Evolutionary conservation across 2,797 vertebrate genomes (phyloP).

Genomic region (Enteromius argenteus): DNA sequence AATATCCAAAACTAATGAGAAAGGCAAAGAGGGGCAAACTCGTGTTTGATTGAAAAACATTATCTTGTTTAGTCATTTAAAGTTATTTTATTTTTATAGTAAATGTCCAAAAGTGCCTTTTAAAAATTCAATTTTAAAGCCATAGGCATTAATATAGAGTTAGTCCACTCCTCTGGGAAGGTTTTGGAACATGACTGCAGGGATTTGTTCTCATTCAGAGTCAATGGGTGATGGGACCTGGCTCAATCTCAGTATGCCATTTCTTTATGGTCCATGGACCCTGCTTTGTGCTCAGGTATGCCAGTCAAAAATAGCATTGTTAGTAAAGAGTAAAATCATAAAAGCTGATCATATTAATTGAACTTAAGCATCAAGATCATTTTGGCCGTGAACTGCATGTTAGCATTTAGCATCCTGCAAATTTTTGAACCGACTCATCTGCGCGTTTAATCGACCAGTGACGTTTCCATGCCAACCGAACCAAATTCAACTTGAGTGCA

Average conservation of each 20-base stretch:
- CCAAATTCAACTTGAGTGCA: conserved; percentile 82
- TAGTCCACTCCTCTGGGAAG: not conserved
- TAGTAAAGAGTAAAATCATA: not conserved
- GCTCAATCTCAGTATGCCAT: not conserved
- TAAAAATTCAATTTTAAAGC: not conserved
- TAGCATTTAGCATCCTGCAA: conserved; percentile 28
- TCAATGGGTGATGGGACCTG: conserved; percentile 9
- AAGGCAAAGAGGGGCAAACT: not conserved
- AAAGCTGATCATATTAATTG: not conserved
- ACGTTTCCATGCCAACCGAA: conserved; percentile 90
- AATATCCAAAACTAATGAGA: not conserved
- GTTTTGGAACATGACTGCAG: conserved; percentile 5
- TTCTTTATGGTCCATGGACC: not conserved
- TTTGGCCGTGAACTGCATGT: not conserved
- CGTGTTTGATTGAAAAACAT: not conserved
- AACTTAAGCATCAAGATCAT: not conserved
- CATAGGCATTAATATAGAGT: not conserved
- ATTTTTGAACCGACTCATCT: conserved; percentile 63
- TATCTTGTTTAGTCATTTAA: not conserved
- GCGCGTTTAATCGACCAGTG: conserved; percentile 85
- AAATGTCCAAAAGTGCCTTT: not conserved
- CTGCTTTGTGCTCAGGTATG: not conserved
- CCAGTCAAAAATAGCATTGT: not conserved
- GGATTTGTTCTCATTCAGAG: conserved; percentile 1
- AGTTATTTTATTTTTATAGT: not conserved